Evolutionary conservation across 2,888 invertebrate species (phyloP).

Genomic region (Callyntrura sp.): DNA sequence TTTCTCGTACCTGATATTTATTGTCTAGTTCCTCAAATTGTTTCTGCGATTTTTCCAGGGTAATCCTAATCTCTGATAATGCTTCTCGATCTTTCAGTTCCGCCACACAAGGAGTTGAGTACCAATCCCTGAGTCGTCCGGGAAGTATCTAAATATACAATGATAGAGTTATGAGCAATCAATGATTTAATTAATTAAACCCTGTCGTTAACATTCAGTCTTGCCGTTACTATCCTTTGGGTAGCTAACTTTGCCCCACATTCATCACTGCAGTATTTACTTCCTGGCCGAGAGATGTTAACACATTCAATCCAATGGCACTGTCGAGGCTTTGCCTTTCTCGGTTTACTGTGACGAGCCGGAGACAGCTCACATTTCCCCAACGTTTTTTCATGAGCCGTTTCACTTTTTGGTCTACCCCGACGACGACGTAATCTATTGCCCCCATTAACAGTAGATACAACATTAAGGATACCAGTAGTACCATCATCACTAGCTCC

Average conservation of each 20-base stretch:
- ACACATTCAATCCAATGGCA: conserved; percentile 97
- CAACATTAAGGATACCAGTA: too few species aligned
- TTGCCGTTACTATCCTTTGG: conserved; percentile 92
- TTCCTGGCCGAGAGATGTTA: conserved; percentile 91
- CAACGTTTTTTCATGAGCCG: not conserved
- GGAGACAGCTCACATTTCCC: conserved; percentile 36
- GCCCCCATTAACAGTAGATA: too few species aligned
- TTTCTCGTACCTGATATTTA: conserved; percentile 87
- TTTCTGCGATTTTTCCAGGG: conserved; percentile 91
- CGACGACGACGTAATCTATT: not conserved
- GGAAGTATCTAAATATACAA: conserved; percentile 89
- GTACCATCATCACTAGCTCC: too few species aligned
- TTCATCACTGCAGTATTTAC: conserved; percentile 97
- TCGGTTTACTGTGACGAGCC: not conserved
- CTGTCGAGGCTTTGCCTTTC: conserved; percentile 87
- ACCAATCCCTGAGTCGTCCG: conserved; percentile 97
- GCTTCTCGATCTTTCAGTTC: conserved; percentile 91
- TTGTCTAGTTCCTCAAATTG: conserved; percentile 92
- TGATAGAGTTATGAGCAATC: not conserved
- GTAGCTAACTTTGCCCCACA: conserved; percentile 96
- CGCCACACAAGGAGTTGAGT: conserved; percentile 93
- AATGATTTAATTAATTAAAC: not conserved
- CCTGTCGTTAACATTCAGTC: conserved; percentile 79
- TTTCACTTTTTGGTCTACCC: not conserved
- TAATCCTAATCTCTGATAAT: conserved; percentile 84